phyloP scores from a whole-genome alignment of 2,797 vertebrate species.

The Lutjanus argentimaculatus region DNA sequence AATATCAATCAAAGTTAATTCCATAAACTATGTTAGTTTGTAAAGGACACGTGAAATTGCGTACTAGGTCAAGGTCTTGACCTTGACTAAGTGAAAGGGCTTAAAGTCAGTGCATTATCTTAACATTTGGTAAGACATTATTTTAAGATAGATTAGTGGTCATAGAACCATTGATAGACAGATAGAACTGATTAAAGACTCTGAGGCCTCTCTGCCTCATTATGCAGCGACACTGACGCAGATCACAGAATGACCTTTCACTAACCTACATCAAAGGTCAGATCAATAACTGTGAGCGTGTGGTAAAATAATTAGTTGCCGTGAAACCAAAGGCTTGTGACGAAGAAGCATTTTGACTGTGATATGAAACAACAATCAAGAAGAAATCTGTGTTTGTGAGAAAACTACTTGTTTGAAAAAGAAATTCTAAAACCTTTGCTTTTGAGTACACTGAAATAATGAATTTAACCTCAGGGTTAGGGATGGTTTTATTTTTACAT shows the following conservation, averaged over 20 bases:
- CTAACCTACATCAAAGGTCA: slow-evolving; percentile 6
- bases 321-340: background rate
- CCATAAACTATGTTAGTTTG: background rate
- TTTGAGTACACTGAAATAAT: no score
- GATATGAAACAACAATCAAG: background rate
- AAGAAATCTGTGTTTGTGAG: background rate
- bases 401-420: background rate
- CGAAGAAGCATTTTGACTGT: background rate
- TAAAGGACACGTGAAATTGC: background rate
- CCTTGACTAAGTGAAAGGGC: background rate
- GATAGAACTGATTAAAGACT: background rate
- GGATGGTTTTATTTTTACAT: no score
- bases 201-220: background rate
- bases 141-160: background rate
- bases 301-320: background rate
- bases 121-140: background rate
- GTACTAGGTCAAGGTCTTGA: no score
- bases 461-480: no score
- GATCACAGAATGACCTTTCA: background rate
- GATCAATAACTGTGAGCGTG: background rate
- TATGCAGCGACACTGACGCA: background rate
- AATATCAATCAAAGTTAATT: background rate
- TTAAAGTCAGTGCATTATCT: no score
- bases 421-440: no score
- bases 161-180: no score